These are phyloP conservation scores for Sceloporus tristichus DNA, from an alignment of 2,113 vertebrate genomes.

Conservation along the genomic window DNA sequence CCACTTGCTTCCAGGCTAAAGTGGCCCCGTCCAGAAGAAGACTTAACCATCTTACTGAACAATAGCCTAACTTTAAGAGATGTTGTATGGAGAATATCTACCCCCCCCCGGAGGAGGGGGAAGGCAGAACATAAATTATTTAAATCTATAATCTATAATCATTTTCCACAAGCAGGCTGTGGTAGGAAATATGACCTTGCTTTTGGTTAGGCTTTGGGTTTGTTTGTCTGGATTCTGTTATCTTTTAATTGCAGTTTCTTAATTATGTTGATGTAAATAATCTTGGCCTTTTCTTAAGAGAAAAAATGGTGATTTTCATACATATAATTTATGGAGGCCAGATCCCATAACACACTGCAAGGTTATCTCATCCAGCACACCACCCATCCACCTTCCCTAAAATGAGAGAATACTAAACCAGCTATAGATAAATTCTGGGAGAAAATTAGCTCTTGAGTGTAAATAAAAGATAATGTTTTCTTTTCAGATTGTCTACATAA, in stretches of 20 bases:
- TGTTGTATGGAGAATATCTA: no score
- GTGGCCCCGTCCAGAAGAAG: no score
- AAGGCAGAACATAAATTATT: neutral
- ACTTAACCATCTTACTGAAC: neutral
- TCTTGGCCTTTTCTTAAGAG: neutral
- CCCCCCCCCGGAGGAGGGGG: no score
- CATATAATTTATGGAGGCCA: slow-evolving; percentile 43
- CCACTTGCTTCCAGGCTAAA: neutral
- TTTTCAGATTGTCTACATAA: slow-evolving; percentile 59
- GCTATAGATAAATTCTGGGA: slow-evolving; percentile 58
- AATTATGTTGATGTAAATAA: neutral
- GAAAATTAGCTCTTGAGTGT: slow-evolving; percentile 52
- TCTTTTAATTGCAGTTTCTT: neutral
- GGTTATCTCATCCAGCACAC: slow-evolving; percentile 57
- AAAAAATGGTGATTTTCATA: neutral
- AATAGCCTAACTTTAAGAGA: neutral
- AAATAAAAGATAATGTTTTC: slow-evolving; percentile 58
- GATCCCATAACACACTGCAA: slow-evolving; percentile 81
- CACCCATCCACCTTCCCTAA: slow-evolving; percentile 26
- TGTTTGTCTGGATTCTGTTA: neutral
- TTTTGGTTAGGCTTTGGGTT: neutral
- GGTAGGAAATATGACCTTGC: neutral
- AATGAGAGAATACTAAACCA: slow-evolving; percentile 60
- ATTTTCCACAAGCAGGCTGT: neutral
- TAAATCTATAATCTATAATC: neutral